Conservation (phyloP, 2,888 invertebrate species). For the Heliconius aoede region DNA sequence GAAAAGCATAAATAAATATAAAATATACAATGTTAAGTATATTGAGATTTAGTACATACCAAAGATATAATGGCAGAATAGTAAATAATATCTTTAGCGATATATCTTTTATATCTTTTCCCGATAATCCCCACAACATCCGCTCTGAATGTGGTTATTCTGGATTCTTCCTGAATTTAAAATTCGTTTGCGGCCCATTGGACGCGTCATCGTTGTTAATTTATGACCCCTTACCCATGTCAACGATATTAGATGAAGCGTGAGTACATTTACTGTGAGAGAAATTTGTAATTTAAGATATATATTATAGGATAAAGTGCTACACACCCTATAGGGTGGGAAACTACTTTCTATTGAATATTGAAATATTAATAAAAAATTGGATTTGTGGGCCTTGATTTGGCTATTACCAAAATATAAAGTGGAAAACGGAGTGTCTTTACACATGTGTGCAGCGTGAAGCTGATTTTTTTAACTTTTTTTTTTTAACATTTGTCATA, state of each 20-base stretch:
- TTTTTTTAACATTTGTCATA: neutral
- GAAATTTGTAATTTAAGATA: conserved; percentile 36
- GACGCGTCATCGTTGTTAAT: conserved; percentile 74
- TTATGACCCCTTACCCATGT: conserved; percentile 69
- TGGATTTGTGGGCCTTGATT: neutral
- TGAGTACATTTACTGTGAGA: conserved; percentile 60
- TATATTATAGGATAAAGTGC: conserved; percentile 8
- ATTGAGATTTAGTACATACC: neutral
- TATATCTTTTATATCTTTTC: no score
- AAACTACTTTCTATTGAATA: conserved; percentile 26
- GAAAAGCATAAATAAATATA: neutral
- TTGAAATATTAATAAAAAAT: neutral
- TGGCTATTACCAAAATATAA: neutral
- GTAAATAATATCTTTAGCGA: conserved; percentile 16
- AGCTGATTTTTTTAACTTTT: no score
- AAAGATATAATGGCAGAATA: neutral
- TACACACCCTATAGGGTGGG: conserved; percentile 8
- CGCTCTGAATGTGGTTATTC: conserved; percentile 27
- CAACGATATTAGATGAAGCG: conserved; percentile 80
- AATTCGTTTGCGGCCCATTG: conserved; percentile 72
- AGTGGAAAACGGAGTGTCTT: no score
- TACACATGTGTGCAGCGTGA: no score
- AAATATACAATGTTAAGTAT: neutral
- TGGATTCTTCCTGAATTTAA: conserved; percentile 59
- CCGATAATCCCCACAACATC: conserved; percentile 29